Evolutionary conservation across 2,113 vertebrate species (phyloP).

Genomic region (Scopus umbretta): DNA sequence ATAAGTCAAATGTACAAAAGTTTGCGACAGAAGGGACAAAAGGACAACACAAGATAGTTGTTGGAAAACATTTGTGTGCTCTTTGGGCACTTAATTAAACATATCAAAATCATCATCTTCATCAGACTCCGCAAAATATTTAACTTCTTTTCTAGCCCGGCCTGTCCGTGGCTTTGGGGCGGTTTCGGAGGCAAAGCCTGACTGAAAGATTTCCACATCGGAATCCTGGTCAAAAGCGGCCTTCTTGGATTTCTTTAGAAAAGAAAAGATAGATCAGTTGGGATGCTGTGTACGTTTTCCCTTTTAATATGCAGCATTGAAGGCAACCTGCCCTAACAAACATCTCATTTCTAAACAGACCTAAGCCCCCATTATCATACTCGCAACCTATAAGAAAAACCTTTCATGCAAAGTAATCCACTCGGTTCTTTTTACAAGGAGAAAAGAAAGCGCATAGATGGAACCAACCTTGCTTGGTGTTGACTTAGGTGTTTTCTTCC

Average conservation of each 20-base stretch:
- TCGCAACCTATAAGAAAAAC: accelerated
- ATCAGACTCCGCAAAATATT: slow-evolving; percentile 92
- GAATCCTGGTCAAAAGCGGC: slow-evolving; percentile 79
- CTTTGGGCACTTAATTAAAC: slow-evolving; percentile 86
- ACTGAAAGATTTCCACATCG: slow-evolving; percentile 80
- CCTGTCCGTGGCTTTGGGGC: slow-evolving; percentile 80
- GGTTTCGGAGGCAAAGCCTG: slow-evolving; percentile 71
- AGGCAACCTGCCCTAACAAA: background rate
- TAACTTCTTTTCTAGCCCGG: slow-evolving; percentile 91
- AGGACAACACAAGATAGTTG: slow-evolving; percentile 78
- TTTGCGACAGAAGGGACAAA: slow-evolving; percentile 85
- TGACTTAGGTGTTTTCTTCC: slow-evolving; percentile 80
- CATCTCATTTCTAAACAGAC: background rate
- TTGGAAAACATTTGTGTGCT: slow-evolving; percentile 76
- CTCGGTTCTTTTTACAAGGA: background rate
- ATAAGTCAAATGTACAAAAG: slow-evolving; percentile 98
- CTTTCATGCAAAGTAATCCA: background rate
- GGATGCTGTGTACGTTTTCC: background rate
- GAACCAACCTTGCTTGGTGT: slow-evolving; percentile 76
- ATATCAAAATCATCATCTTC: slow-evolving; percentile 89
- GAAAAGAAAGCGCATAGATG: background rate
- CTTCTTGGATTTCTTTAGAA: slow-evolving; percentile 85
- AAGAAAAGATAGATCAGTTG: background rate
- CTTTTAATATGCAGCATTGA: background rate
- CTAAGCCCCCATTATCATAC: background rate